Base-by-base conservation (phyloP, 2,113 vertebrate genomes). In the Setophaga coronata region DNA sequence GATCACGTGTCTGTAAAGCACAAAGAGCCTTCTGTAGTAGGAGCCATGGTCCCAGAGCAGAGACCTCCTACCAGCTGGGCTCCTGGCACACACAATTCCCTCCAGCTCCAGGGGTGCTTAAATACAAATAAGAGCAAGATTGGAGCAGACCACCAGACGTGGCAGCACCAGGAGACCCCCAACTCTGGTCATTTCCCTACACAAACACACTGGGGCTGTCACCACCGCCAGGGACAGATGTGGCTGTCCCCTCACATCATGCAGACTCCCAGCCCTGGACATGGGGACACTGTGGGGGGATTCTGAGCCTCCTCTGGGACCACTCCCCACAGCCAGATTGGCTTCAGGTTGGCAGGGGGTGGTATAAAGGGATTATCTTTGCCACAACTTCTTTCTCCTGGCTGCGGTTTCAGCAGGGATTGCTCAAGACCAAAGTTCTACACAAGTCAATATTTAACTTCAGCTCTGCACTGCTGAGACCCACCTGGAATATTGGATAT, bases 371-470 rank as follows among this genome's bases (percentile, higher is more conserved):
- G 29, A 42, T 17, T 19, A 47, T 33, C 67, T 86, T 43, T 73
- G 83, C 51, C 38, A 71, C 9, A 7, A 28, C 17, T 50, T 21
- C 65, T n/a, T 62, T 67, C 54, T 73, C 56, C 50, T 40, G 21
- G 45, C 36, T 76, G 48, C 66, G 83, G 67, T 58, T 76, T 80
- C 24, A 0, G 50, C 57, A 56, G 72, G 71, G 38, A 62, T 58
- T 70, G 45, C 50, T 17, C 62, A 45, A 80, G 88, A 87, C 76
- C 80, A 71, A 96, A 96, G 95, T 95, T 91, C 93, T 81, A 28
- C 4, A 56, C 43, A 70, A 87, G 94, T 93, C 93, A 96, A 96
- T 96, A 87, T 96, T 96, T 95, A 95, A 94, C 94, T 61, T 61
- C 34, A 67, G 74, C 16, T 11, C 45, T 61, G 61, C 26, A 31